Conservation (phyloP, 92 coral and sea anemone genomes). For the Porites rus region DNA sequence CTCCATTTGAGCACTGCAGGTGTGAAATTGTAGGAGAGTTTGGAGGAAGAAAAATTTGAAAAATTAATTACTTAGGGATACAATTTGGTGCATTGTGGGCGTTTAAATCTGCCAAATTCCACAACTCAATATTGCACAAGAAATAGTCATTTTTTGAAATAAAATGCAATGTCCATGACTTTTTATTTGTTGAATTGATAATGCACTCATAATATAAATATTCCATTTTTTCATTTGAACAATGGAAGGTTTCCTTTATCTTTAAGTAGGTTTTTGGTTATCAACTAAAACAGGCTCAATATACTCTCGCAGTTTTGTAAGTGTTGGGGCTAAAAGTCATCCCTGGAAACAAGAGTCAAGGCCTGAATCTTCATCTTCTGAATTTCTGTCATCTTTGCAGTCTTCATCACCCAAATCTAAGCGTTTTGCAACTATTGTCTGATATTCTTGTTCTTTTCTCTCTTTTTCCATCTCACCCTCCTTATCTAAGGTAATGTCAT, state of each 20-base stretch:
- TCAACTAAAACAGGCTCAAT: not conserved
- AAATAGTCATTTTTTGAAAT: not conserved
- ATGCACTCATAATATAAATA: no score
- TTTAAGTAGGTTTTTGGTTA: not conserved
- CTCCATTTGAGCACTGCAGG: not conserved
- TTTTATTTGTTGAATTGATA: no score
- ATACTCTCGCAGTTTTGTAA: not conserved
- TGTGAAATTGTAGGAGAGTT: not conserved
- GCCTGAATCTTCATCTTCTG: constrained; percentile 10
- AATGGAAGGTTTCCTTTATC: not conserved
- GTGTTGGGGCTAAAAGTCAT: not conserved
- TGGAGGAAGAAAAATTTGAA: not conserved
- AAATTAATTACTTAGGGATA: constrained; percentile 33
- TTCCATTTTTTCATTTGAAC: not conserved
- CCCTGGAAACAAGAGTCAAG: constrained; percentile 2
- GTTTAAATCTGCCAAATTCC: constrained; percentile 68
- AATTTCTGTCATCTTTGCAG: constrained; percentile 17
- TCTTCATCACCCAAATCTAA: constrained; percentile 12
- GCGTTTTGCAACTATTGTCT: constrained; percentile 13
- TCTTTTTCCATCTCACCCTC: not conserved
- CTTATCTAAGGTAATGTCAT: not conserved
- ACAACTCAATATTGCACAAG: constrained; percentile 64
- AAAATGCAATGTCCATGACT: not conserved
- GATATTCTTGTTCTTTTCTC: constrained; percentile 15
- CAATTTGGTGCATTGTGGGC: constrained; percentile 67